Base-by-base conservation (phyloP, 2,888 invertebrate species). In the Malacosoma neustria region DNA sequence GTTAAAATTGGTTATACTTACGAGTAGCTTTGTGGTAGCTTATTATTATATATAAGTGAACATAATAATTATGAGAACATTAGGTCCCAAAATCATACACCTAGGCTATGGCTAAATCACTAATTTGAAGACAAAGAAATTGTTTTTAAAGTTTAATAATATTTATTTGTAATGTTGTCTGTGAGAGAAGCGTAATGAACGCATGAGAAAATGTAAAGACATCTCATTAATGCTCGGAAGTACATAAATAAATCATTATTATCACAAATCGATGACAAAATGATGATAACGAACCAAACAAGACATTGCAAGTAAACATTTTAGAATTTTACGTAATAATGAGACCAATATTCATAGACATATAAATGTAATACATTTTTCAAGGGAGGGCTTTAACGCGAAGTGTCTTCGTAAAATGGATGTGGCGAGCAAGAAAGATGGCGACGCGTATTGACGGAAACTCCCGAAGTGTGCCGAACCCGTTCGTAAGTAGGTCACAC, bases 401-500 rank as follows among this genome's bases (percentile, higher is more conserved):
- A 58, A 45, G 49, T 67, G 61, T 71, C 77, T 66, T 42, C 41
- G 51, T 67, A 64, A 42, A 51, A 41, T 76, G 71, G 79, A 35
- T 46, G 49, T 4, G 1, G 57, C 63, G 66, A 66, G 60, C 54
- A 72, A 72, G 70, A 79, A 76, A 76, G 76, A 74, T 56, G 59
- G 38, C 32, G 41, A 37, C 53, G 56, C 76, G 76, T 72, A 70
- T 54, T 60, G 67, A 58, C 84, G 81, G 72, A 72, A 65, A 67
- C 47, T 36, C 31, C 72, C 85, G 85, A 84, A 57, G 68, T 38
- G 45, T 32, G 43, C 74, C 82, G 82, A 84, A 54, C 69, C 51
- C 56, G 68, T 53, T 79, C 81, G 80, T 74, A 86, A 81, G 69
- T 86, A 62, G 86, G 86, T 86, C 86, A 86, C 72, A 80, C 75